Evolutionary conservation across 2,888 invertebrate genomes (phyloP).

Genomic region (Eilema griseolum): DNA sequence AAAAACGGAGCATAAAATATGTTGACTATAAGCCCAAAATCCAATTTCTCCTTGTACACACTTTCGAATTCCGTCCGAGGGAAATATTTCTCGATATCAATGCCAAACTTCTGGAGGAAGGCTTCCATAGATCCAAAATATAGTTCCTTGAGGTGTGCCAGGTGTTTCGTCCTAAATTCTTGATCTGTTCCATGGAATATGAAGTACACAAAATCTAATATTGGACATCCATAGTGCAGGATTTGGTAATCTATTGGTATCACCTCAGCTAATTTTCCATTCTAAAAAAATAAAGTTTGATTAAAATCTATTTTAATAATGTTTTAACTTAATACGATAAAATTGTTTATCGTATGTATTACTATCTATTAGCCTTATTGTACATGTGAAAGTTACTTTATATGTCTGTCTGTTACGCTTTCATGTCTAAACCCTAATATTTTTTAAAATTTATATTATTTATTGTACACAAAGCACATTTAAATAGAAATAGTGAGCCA

Average conservation of each 20-base stretch:
- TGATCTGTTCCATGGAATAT: constrained; percentile 64
- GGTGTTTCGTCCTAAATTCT: constrained; percentile 61
- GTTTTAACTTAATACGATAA: too few species aligned
- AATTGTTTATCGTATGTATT: too few species aligned
- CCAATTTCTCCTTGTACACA: constrained; percentile 56
- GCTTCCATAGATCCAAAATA: constrained; percentile 58
- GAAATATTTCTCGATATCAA: constrained; percentile 57
- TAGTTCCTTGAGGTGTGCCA: constrained; percentile 58
- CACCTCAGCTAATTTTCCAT: constrained; percentile 58
- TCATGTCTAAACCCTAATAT: too few species aligned
- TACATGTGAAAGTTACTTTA: too few species aligned
- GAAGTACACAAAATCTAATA: constrained; percentile 66
- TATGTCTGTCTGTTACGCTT: too few species aligned
- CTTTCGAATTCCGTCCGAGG: constrained; percentile 59
- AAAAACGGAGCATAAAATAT: constrained; percentile 58
- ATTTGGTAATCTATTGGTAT: constrained; percentile 67
- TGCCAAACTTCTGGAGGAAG: constrained; percentile 58
- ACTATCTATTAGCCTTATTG: too few species aligned
- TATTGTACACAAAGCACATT: too few species aligned
- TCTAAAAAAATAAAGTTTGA: constrained; percentile 48
- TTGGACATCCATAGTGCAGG: constrained; percentile 61
- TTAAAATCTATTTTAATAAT: background rate
- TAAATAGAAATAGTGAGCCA: too few species aligned
- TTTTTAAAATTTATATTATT: too few species aligned
- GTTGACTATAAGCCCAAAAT: constrained; percentile 62